A percentile compares a stretch with the other conserved stretches of the same genome.
These are phyloP conservation scores for Darevskia mixta DNA, from an alignment of 2,797 vertebrate species.

Conservation along the genomic window DNA sequence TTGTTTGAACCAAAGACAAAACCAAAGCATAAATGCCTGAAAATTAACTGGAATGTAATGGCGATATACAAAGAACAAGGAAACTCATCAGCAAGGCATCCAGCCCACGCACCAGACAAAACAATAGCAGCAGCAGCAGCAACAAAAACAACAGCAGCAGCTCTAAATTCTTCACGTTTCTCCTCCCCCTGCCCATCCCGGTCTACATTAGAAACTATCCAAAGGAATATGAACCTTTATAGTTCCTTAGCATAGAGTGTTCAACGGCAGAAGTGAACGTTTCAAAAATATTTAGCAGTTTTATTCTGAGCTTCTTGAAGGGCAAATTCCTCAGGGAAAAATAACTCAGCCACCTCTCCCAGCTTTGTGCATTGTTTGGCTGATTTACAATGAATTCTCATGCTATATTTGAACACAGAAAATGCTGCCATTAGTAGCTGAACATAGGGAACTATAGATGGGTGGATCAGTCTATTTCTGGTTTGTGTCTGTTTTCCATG, in stretches of 20 bases:
- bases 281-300: conserved; percentile 93
- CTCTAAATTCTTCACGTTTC: conserved; percentile 25
- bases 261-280: conserved; percentile 72
- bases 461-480: neutral
- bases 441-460: neutral
- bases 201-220: conserved; percentile 25
- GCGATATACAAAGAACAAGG: neutral
- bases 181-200: neutral
- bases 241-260: conserved; percentile 47
- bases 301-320: conserved; percentile 54
- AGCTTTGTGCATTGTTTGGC: neutral
- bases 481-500: neutral
- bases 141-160: accelerated
- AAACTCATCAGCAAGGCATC: conserved; percentile 25
- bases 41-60: neutral
- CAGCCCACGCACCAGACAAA: conserved; percentile 23
- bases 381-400: neutral
- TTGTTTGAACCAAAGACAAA: neutral
- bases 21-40: neutral
- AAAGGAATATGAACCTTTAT: conserved; percentile 28
- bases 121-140: neutral
- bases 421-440: neutral
- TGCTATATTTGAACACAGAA: neutral
- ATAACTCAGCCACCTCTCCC: neutral
- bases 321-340: neutral